Conservation (phyloP, 2,888 invertebrate genomes). For the Portevinia maculata region DNA sequence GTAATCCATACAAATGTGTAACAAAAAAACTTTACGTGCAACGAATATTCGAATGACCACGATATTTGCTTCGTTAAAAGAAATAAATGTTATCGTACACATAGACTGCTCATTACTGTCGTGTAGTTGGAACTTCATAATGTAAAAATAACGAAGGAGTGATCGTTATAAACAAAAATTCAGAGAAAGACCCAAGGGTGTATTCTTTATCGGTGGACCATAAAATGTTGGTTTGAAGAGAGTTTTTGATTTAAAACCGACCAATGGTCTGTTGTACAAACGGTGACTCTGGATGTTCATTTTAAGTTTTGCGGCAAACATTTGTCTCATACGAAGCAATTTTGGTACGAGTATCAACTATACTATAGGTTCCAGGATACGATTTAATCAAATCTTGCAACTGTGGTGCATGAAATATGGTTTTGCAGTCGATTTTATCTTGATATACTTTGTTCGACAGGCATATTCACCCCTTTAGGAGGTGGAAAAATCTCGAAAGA, state of each 20-base stretch:
- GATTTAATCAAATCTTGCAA: constrained; percentile 1
- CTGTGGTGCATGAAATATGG: not conserved
- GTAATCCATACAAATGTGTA: not conserved
- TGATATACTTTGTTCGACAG: not conserved
- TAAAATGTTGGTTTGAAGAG: constrained; percentile 14
- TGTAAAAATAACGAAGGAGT: not conserved
- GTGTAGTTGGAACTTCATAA: not conserved
- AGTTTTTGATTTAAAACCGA: constrained; percentile 14
- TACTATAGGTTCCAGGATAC: not conserved
- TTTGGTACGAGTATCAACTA: too few relatives aligned
- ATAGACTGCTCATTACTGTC: constrained; percentile 25
- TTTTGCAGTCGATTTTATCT: too few relatives aligned
- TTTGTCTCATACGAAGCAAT: not conserved
- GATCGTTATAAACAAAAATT: constrained; percentile 1
- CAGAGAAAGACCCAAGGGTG: not conserved
- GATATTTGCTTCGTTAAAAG: constrained; percentile 22
- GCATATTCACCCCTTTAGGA: too few relatives aligned
- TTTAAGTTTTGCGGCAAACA: constrained; percentile 1
- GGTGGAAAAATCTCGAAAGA: too few relatives aligned
- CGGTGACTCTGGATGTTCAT: not conserved
- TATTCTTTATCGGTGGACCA: constrained; percentile 3
- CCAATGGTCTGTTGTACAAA: constrained; percentile 12
- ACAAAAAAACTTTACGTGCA: constrained; percentile 5
- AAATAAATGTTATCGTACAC: constrained; percentile 27
- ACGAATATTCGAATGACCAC: constrained; percentile 23